Base-by-base conservation (phyloP, 2,113 vertebrate genomes). In the Erythrocebus patas region DNA sequence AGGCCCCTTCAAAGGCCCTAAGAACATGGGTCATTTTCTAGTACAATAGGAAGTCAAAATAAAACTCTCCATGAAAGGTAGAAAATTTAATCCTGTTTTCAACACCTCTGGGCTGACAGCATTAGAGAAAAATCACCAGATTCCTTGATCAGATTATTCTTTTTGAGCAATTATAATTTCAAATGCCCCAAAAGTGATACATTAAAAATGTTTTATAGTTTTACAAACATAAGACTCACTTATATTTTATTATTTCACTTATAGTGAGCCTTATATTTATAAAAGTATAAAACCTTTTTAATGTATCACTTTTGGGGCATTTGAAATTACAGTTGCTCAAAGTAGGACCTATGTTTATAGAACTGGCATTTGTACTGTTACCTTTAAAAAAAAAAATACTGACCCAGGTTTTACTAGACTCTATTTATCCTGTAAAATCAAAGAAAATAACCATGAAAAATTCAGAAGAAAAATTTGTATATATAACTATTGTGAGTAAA, bases 371-470 rank as follows among this genome's bases (percentile, higher is more conserved):
- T 61, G 43, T 66, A 48, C 81, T 87, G 48, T 66, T 82, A 55
- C n/a, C 22, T 40, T 88, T 93, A 48, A 45, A 45, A 94, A 93
- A 45, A 43, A 48, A 79, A 79, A 76, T 50, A 92, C 27, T 30
- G 48, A 96, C 90, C 75, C 79, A 61, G 22, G 4, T 91, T 93
- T 88, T 84, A 52, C 30, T 48, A 76, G 59, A 25, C 84, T 35
- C 32, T 88, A 8, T 68, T 96, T 95, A 75, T 79, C 91, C 81
- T 96, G 3, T 88, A 86, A 97, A 96, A 89, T 32, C 52, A 95
- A 79, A 76, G 88, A 89, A 87, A 81, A 88, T n/a, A 81, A 59
- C 30, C 59, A 11, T 89, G 81, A 59, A 57, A 57, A 87, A 81
- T 50, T 61, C 59, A 40, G n/a, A 94, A 78, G 35, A 45, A 84